phyloP scores from a whole-genome alignment of 2,888 invertebrate species.

The Sinhomidia bicolor region DNA sequence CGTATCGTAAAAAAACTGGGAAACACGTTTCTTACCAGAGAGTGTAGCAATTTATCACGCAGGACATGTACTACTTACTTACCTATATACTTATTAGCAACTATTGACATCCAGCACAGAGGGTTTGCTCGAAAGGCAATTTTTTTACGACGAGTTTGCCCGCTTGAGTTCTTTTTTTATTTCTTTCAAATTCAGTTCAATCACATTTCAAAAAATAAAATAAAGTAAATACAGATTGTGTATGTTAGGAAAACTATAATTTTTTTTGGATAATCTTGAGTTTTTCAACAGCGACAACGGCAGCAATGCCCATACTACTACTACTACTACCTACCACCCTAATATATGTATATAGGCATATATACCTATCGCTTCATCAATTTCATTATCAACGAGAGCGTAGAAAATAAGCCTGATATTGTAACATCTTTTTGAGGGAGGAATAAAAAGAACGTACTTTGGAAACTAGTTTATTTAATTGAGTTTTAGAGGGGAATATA shows the following conservation, averaged over 20 bases:
- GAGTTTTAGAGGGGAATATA: slow-evolving; percentile 17
- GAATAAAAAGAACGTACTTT: background rate
- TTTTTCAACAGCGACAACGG: background rate
- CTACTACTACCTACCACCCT: too few species aligned
- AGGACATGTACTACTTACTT: slow-evolving; percentile 24
- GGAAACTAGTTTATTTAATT: slow-evolving; percentile 47
- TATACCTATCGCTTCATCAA: background rate
- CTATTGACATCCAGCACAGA: slow-evolving; percentile 18
- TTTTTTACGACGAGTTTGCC: slow-evolving; percentile 30
- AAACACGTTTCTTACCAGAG: slow-evolving; percentile 47
- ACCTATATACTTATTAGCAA: slow-evolving; percentile 10
- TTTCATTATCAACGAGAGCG: background rate
- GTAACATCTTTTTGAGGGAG: too few species aligned
- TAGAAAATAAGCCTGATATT: background rate
- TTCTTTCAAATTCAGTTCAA: slow-evolving; percentile 32
- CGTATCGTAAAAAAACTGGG: slow-evolving; percentile 24
- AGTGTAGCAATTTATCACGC: slow-evolving; percentile 40
- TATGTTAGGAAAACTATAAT: background rate
- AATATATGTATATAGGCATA: background rate
- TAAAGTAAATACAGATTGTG: background rate
- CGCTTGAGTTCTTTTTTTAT: slow-evolving; percentile 15
- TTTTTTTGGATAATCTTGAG: background rate
- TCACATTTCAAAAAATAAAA: slow-evolving; percentile 31
- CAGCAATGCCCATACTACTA: too few species aligned
- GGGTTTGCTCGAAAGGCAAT: background rate